Evolutionary conservation across 2,113 vertebrate genomes (phyloP).

Genomic region (Otolemur garnettii): DNA sequence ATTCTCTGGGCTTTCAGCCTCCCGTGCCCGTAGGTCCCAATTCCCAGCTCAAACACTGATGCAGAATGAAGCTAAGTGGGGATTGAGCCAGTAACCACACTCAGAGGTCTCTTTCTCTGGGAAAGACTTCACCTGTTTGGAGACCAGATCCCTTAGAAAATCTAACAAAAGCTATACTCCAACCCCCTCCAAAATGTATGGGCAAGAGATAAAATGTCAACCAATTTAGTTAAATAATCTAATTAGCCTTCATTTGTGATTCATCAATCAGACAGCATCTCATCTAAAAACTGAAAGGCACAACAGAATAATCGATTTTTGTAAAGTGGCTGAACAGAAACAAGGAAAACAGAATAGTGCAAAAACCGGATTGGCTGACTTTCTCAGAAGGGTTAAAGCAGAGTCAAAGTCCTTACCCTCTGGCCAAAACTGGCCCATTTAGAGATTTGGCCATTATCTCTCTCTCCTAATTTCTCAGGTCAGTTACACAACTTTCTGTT

Average conservation of each 20-base stretch:
- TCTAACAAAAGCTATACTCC: background rate
- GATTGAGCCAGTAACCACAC: background rate
- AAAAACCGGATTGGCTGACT: background rate
- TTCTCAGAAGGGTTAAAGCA: background rate
- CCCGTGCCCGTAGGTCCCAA: background rate
- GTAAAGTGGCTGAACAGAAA: background rate
- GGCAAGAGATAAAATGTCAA: background rate
- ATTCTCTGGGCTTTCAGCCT: background rate
- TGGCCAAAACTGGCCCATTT: background rate
- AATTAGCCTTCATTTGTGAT: background rate
- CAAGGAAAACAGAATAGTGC: background rate
- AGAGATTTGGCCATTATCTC: background rate
- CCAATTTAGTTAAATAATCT: background rate
- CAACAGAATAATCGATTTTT: background rate
- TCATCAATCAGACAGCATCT: background rate
- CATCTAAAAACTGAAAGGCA: background rate
- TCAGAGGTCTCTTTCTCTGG: background rate
- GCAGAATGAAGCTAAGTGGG: background rate
- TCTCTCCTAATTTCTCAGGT: background rate
- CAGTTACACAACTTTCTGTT: background rate
- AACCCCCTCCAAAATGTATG: background rate
- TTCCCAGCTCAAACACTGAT: background rate
- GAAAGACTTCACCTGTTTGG: background rate
- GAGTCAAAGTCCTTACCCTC: background rate
- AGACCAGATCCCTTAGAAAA: background rate